Evolutionary conservation across 2,888 invertebrate species (phyloP).

Genomic region (Elmis aenea): DNA sequence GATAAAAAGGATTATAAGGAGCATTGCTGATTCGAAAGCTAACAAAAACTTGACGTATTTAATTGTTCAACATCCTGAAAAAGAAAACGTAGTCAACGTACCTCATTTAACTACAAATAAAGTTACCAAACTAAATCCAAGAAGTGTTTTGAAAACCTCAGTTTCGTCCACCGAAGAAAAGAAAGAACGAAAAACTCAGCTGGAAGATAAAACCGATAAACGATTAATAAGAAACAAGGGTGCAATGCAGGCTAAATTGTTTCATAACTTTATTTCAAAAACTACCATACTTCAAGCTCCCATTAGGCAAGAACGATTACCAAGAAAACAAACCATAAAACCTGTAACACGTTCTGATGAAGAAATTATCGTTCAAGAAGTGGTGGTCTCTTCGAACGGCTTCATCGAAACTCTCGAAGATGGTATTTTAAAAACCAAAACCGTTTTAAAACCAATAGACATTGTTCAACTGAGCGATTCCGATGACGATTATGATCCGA

Average conservation of each 20-base stretch:
- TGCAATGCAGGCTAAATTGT: conserved; percentile 35
- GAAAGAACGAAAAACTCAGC: conserved; percentile 12
- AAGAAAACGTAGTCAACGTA: conserved; percentile 38
- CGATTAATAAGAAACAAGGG: conserved; percentile 37
- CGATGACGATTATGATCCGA: conserved; percentile 37
- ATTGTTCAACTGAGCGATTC: conserved; percentile 40
- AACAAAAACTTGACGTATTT: conserved; percentile 27
- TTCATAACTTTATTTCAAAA: conserved; percentile 39
- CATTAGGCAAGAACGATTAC: conserved; percentile 38
- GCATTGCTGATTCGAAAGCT: conserved; percentile 4
- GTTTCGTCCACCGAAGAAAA: conserved; percentile 17
- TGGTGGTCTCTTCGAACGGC: conserved; percentile 40
- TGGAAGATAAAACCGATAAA: conserved; percentile 26
- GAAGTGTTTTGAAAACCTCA: conserved; percentile 40
- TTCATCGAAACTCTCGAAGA: conserved; percentile 34
- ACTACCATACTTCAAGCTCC: conserved; percentile 42
- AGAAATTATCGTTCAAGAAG: conserved; percentile 44
- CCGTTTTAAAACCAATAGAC: conserved; percentile 28
- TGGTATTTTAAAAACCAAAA: conserved; percentile 24
- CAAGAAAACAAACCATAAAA: conserved; percentile 45
- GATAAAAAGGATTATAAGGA: conserved; percentile 5
- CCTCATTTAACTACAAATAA: conserved; percentile 16
- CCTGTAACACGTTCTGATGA: conserved; percentile 41
- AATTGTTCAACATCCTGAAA: conserved; percentile 36
- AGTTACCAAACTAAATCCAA: conserved; percentile 33